These are phyloP conservation scores for Sminthopsis crassicaudata DNA, from an alignment of 2,113 vertebrate genomes.

Conservation along the genomic window DNA sequence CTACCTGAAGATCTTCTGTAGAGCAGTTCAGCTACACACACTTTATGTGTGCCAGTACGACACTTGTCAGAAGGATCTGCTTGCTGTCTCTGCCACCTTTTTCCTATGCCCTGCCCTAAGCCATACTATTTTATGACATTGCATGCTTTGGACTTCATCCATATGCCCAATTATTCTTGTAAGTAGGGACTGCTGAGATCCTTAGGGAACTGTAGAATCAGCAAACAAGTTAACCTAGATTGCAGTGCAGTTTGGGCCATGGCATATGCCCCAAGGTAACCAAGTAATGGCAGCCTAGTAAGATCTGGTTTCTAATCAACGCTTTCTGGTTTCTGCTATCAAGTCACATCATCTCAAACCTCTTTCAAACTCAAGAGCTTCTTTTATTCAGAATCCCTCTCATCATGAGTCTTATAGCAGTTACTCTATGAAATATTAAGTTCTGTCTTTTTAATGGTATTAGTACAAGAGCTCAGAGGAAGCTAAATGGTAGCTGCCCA, in stretches of 20 bases:
- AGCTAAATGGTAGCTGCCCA: neutral
- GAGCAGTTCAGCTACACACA: neutral
- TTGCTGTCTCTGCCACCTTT: neutral
- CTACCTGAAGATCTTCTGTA: neutral
- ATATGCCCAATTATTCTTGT: neutral
- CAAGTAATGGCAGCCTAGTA: neutral
- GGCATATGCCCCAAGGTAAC: neutral
- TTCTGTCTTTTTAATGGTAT: neutral
- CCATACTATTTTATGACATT: neutral
- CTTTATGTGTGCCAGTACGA: neutral
- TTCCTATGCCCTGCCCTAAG: neutral
- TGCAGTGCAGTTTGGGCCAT: neutral
- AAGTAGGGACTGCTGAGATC: neutral
- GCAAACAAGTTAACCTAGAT: neutral
- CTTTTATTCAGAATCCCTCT: neutral
- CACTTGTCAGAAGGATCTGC: neutral
- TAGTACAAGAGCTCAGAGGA: neutral
- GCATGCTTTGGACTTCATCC: neutral
- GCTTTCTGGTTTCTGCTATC: conserved; percentile 19
- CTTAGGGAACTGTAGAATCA: neutral
- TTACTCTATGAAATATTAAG: neutral
- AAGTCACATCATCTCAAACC: neutral
- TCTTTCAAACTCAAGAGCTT: conserved; percentile 15
- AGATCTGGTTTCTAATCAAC: neutral
- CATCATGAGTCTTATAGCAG: neutral